These are phyloP conservation scores for Acipenser ruthenus DNA, from an alignment of 2,797 vertebrate genomes.

Conservation along the genomic window DNA sequence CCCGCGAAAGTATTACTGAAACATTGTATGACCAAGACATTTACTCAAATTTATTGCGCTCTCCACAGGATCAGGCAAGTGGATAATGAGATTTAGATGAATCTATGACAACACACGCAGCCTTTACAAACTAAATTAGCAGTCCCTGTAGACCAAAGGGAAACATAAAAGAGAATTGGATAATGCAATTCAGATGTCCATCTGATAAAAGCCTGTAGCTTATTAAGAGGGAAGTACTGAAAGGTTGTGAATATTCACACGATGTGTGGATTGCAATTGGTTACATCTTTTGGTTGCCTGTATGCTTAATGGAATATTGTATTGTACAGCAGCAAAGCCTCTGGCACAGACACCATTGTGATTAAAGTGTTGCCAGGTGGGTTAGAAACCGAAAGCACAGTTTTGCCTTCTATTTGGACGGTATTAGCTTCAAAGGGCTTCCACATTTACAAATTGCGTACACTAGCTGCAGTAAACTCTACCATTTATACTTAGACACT, in stretches of 20 bases:
- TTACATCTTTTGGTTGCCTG: too few species aligned
- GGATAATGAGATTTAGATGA: slow-evolving; percentile 25
- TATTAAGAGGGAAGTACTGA: slow-evolving; percentile 1
- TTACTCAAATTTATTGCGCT: slow-evolving; percentile 8
- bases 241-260: slow-evolving; percentile 9
- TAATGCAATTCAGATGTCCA: slow-evolving; percentile 3
- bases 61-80: slow-evolving; percentile 8
- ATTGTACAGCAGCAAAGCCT: too few species aligned
- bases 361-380: too few species aligned
- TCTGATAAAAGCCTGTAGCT: slow-evolving; percentile 5
- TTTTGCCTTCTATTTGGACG: too few species aligned
- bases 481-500: too few species aligned
- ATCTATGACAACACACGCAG: slow-evolving; percentile 30
- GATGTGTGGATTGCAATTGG: background rate
- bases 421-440: too few species aligned
- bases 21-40: background rate
- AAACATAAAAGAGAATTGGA: background rate
- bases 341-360: too few species aligned
- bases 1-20: too few species aligned
- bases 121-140: slow-evolving; percentile 23
- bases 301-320: too few species aligned
- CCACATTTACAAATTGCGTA: too few species aligned
- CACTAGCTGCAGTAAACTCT: too few species aligned
- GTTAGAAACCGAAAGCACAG: too few species aligned
- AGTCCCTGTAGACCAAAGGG: slow-evolving; percentile 4